These are phyloP conservation scores for Drosophila kikkawai DNA, from an alignment of 1,140 invertebrate genomes.

Conservation along the genomic window DNA sequence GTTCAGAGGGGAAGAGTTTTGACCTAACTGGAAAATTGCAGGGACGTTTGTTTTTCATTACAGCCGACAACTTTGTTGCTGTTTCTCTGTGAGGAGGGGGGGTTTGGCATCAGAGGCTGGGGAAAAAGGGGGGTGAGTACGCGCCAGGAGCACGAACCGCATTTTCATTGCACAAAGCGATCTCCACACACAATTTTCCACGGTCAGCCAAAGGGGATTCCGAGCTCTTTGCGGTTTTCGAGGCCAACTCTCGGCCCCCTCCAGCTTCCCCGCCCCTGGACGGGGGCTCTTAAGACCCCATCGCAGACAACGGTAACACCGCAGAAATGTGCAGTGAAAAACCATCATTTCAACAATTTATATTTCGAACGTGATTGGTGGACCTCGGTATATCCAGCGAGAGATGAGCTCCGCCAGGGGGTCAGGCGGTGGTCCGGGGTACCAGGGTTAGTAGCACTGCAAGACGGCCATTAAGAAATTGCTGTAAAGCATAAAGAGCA, in stretches of 20 bases:
- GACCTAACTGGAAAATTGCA: conserved; percentile 81
- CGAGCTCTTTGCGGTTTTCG: conserved; percentile 68
- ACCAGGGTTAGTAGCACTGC: conserved; percentile 44
- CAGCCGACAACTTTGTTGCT: conserved; percentile 39
- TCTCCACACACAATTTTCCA: conserved; percentile 71
- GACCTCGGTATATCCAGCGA: conserved; percentile 30
- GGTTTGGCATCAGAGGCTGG: neutral
- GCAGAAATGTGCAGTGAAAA: conserved; percentile 68
- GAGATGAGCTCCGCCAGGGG: neutral
- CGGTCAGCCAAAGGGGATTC: conserved; percentile 51
- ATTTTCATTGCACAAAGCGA: conserved; percentile 81
- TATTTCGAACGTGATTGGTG: conserved; percentile 84
- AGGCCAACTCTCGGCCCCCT: conserved; percentile 32
- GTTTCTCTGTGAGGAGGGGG: neutral
- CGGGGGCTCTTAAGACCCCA: conserved; percentile 13
- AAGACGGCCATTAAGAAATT: conserved; percentile 79
- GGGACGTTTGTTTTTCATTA: conserved; percentile 82
- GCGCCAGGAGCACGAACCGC: conserved; percentile 73
- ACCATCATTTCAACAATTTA: conserved; percentile 85
- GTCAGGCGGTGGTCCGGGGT: neutral
- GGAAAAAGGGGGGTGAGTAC: neutral
- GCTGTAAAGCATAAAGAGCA: conserved; percentile 80
- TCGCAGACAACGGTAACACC: conserved; percentile 40
- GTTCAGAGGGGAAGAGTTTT: conserved; percentile 33
- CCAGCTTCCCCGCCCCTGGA: neutral